Conservation (phyloP, 35 echinoderm and acorn worm genomes). For the Lytechinus pictus region DNA sequence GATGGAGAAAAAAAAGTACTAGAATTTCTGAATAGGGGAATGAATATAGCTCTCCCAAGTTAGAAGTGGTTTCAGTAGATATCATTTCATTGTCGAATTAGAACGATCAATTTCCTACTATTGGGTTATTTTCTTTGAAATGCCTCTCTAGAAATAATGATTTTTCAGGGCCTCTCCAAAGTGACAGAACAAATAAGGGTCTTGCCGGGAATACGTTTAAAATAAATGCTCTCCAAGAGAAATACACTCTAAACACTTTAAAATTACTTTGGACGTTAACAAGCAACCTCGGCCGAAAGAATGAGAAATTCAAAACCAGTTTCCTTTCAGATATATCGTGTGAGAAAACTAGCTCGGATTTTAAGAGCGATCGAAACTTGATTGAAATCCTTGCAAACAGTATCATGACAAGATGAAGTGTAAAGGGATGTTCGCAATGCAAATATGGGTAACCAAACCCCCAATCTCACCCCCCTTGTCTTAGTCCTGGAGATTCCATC, state of each 20-base stretch:
- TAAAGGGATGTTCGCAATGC: constrained; percentile 26
- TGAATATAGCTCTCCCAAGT: not conserved
- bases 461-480: not conserved
- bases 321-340: not conserved
- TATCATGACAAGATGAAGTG: constrained; percentile 39
- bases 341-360: not conserved
- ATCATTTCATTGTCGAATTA: not conserved
- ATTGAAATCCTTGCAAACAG: constrained; percentile 51
- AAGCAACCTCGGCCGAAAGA: not conserved
- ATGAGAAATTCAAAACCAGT: not conserved
- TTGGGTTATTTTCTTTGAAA: not conserved
- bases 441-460: constrained; percentile 50
- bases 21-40: not conserved
- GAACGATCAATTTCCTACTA: not conserved
- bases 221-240: not conserved
- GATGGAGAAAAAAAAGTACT: not conserved
- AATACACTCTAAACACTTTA: not conserved
- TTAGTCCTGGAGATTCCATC: not conserved
- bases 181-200: not conserved
- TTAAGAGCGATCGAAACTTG: constrained; percentile 40
- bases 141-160: not conserved
- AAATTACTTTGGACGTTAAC: not conserved
- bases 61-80: not conserved
- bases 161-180: not conserved
- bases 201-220: not conserved